Evolutionary conservation across 2,797 vertebrate species (phyloP).

Genomic region (Spinus pinus): DNA sequence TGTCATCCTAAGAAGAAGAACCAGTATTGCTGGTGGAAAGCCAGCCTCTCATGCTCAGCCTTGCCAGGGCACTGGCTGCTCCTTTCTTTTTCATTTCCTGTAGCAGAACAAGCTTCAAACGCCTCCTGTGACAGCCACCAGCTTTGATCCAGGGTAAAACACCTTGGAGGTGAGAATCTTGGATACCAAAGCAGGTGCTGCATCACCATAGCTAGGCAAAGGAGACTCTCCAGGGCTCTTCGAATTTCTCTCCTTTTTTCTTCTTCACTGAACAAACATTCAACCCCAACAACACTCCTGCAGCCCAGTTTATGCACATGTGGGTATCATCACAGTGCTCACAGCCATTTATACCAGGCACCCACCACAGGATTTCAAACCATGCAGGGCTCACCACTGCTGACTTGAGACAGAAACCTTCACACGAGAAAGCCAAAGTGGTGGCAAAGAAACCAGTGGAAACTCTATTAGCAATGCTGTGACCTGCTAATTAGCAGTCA

Average conservation of each 20-base stretch:
- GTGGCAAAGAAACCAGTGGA: background rate
- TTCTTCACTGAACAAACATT: background rate
- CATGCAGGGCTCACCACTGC: background rate
- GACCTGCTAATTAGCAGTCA: background rate
- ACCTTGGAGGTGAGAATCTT: background rate
- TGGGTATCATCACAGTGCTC: background rate
- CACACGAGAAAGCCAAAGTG: background rate
- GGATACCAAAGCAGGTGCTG: background rate
- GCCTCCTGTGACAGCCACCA: accelerated
- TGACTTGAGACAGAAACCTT: background rate
- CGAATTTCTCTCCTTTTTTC: background rate
- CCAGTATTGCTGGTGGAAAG: background rate
- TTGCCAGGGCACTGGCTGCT: background rate
- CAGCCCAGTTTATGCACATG: background rate
- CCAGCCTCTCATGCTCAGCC: background rate
- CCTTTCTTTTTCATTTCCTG: background rate
- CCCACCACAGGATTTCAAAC: background rate
- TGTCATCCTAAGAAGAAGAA: background rate
- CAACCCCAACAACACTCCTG: background rate
- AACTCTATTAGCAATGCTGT: background rate
- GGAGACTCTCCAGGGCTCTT: background rate
- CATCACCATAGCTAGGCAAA: background rate
- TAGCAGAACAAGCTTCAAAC: background rate
- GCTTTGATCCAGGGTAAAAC: background rate
- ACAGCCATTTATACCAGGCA: background rate